These are phyloP conservation scores for Harpalus rubripes DNA, from an alignment of 2,888 invertebrate species.

Conservation along the genomic window DNA sequence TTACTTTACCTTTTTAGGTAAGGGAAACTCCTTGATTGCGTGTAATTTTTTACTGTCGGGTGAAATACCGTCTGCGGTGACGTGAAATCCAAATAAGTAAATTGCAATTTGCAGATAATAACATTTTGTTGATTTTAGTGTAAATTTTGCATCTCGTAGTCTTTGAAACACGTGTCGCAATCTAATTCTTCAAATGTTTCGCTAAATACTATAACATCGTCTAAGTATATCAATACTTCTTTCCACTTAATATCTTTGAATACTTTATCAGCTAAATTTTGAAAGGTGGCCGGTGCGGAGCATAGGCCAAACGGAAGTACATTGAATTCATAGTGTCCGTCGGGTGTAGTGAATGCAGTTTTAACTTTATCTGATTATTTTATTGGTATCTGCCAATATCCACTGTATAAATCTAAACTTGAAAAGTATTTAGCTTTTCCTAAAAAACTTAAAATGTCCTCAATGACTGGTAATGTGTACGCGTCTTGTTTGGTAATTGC, in stretches of 20 bases:
- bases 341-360: conserved; percentile 69
- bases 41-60: no score
- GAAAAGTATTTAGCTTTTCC: conserved; percentile 69
- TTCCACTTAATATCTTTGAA: conserved; percentile 61
- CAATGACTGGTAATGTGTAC: conserved; percentile 69
- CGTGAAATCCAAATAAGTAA: not conserved
- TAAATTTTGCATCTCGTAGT: conserved; percentile 45
- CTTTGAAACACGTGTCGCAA: conserved; percentile 60
- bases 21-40: no score
- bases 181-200: conserved; percentile 32
- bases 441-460: conserved; percentile 69
- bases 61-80: no score
- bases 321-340: conserved; percentile 70
- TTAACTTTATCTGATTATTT: conserved; percentile 64
- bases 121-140: conserved; percentile 61
- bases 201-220: conserved; percentile 65
- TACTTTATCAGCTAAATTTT: conserved; percentile 58
- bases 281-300: conserved; percentile 70
- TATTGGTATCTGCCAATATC: conserved; percentile 68
- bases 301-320: conserved; percentile 70
- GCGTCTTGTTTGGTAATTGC: conserved; percentile 68
- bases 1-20: conserved; percentile 34
- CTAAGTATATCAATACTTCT: conserved; percentile 64
- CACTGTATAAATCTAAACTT: conserved; percentile 69
- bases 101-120: conserved; percentile 60